Evolutionary conservation across 2,888 invertebrate species (phyloP), one percentile per base, ranked within the genome.

Genomic region (Meganola albula): DNA sequence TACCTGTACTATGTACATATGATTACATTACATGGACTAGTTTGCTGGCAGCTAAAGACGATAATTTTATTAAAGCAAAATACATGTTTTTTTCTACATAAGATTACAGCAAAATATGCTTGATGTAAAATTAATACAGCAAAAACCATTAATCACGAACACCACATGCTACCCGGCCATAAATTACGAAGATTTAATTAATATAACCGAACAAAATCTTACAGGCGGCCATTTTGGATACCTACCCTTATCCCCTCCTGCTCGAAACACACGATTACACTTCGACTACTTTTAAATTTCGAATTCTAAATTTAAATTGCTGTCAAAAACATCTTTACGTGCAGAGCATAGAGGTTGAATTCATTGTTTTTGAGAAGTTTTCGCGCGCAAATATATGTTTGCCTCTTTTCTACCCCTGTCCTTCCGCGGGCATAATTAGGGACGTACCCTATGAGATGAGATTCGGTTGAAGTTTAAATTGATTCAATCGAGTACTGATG

Each of bases 161-260:
- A 64, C 53, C 80, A 79, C 65, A 74, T 75, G 80, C 57, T 66
- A 64, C 71, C 67, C 58, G 62, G 63, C 66, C 75, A 79, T 85
- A 85, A 84, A 85, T 85, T 78, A 85, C 72, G 74, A 83, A 83
- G 83, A 83, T 83, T 84, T 82, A 85, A 85, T 84, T 83, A 82
- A 79, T 83, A 74, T 75, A 70, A 67, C 76, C 68, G 73, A 74
- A 79, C 80, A 71, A 83, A 84, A 85, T 85, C 84, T 85, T 85
- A 85, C 74, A 20, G 64, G 68, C 67, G 49, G 83, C 84, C 84
- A 83, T 84, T 74, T 84, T 84, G 79, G 53, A 67, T n/a, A 7
- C n/a, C n/a, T 52, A 70, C 80, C 83, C 76, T 76, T 75, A 70
- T 63, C 68, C 74, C 74, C 74, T 70, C 47, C 61, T 68, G 77